Conservation (phyloP, 2,113 vertebrate genomes). For the Benthochromis sp. region DNA sequence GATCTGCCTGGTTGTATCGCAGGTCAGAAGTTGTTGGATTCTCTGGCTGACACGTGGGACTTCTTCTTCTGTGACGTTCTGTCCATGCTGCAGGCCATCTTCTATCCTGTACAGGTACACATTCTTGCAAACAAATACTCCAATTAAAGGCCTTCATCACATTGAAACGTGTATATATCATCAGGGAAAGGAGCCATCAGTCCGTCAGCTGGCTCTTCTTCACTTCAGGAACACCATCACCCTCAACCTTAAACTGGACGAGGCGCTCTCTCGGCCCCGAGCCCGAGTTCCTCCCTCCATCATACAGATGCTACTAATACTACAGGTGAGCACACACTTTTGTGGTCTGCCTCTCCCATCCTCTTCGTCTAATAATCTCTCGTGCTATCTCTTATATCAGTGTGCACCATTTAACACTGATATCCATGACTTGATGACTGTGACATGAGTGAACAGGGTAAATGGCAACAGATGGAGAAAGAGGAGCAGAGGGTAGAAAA, state of each 20-base stretch:
- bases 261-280: slow-evolving; percentile 80
- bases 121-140: not conserved
- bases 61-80: slow-evolving; percentile 97
- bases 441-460: not conserved
- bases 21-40: slow-evolving; percentile 97
- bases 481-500: not conserved
- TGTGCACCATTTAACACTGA: not conserved
- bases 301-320: slow-evolving; percentile 89
- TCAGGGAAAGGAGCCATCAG: slow-evolving; percentile 68
- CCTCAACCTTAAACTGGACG: slow-evolving; percentile 88
- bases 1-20: not conserved
- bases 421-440: not conserved
- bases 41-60: slow-evolving; percentile 95
- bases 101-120: slow-evolving; percentile 93
- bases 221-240: slow-evolving; percentile 91
- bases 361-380: not conserved
- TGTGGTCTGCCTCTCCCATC: not conserved
- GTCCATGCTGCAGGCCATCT: slow-evolving; percentile 94
- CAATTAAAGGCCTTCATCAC: not conserved
- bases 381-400: not conserved
- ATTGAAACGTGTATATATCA: not conserved
- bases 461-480: slow-evolving; percentile 6
- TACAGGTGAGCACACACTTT: slow-evolving; percentile 73
- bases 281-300: slow-evolving; percentile 87
- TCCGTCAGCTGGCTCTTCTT: slow-evolving; percentile 87